phyloP scores from a whole-genome alignment of 2,113 vertebrate genomes.

The Pogona vitticeps region DNA sequence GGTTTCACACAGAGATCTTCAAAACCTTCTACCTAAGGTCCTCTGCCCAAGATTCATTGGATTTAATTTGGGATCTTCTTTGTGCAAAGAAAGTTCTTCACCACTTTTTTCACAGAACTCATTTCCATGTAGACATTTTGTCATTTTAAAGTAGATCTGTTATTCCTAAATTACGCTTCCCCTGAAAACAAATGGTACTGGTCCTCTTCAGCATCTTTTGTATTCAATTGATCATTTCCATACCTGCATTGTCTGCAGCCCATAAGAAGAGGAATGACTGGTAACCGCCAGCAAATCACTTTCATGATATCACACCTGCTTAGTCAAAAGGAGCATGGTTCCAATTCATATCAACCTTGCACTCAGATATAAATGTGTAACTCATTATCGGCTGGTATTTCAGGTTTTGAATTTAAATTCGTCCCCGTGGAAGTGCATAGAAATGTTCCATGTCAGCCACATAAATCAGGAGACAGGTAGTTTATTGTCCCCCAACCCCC shows the following conservation, averaged over 20 bases:
- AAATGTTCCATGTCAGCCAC: constrained; percentile 57
- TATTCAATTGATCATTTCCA: constrained; percentile 18
- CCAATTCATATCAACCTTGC: constrained; percentile 63
- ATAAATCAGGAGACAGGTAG: constrained; percentile 57
- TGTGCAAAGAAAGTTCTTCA: background rate
- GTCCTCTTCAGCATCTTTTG: constrained; percentile 1
- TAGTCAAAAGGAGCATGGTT: constrained; percentile 64
- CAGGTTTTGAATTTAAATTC: constrained; percentile 55
- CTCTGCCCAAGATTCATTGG: background rate
- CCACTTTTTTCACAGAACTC: background rate
- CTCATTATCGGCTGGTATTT: constrained; percentile 69
- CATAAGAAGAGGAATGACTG: constrained; percentile 54
- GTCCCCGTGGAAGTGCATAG: constrained; percentile 70
- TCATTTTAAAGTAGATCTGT: background rate
- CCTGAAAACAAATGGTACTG: background rate
- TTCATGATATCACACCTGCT: constrained; percentile 58
- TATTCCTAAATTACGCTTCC: constrained; percentile 1
- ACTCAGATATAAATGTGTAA: constrained; percentile 70
- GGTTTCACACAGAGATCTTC: background rate
- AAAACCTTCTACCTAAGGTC: background rate
- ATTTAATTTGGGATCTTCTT: background rate
- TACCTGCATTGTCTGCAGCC: constrained; percentile 26
- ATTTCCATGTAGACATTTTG: background rate
- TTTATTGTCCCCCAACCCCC: background rate
- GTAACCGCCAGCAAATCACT: constrained; percentile 55